Evolutionary conservation across 1,140 invertebrate genomes (phyloP).

Genomic region (Monochamus saltuarius): DNA sequence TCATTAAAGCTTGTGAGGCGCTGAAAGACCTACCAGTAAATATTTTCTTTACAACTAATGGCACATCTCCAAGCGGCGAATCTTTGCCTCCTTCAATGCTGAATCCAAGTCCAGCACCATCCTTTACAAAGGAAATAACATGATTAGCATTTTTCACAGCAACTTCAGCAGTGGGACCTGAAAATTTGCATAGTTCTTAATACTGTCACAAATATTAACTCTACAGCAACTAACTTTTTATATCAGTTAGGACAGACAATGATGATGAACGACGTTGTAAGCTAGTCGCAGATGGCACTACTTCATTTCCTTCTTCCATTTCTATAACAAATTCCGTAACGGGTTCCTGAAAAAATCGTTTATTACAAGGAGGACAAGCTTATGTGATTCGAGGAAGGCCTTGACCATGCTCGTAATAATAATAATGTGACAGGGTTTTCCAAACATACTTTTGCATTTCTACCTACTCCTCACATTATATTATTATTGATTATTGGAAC

Average conservation of each 20-base stretch:
- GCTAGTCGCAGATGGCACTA: slow-evolving; percentile 13
- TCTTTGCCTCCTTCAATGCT: slow-evolving; percentile 90
- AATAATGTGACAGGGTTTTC: no score
- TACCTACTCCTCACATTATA: no score
- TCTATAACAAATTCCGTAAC: slow-evolving; percentile 23
- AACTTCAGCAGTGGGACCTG: slow-evolving; percentile 6
- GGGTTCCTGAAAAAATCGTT: slow-evolving; percentile 21
- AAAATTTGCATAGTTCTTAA: slow-evolving; percentile 16
- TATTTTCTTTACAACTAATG: slow-evolving; percentile 85
- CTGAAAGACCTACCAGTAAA: slow-evolving; percentile 74
- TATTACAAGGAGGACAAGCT: no score
- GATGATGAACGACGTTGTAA: slow-evolving; percentile 26
- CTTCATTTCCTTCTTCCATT: slow-evolving; percentile 28
- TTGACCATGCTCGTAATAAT: no score
- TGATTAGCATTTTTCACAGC: slow-evolving; percentile 31
- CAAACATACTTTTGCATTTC: no score
- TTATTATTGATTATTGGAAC: no score
- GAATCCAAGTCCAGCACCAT: slow-evolving; percentile 87
- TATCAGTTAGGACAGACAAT: slow-evolving; percentile 24
- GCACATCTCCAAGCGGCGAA: slow-evolving; percentile 82
- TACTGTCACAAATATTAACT: background rate
- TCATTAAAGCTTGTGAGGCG: background rate
- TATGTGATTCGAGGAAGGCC: no score
- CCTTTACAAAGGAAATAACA: slow-evolving; percentile 74
- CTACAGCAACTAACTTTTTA: slow-evolving; percentile 23